Evolutionary conservation across 2,888 invertebrate species (phyloP), one percentile per base, ranked within the genome.

Genomic region (Xanthostigma xanthostigma): DNA sequence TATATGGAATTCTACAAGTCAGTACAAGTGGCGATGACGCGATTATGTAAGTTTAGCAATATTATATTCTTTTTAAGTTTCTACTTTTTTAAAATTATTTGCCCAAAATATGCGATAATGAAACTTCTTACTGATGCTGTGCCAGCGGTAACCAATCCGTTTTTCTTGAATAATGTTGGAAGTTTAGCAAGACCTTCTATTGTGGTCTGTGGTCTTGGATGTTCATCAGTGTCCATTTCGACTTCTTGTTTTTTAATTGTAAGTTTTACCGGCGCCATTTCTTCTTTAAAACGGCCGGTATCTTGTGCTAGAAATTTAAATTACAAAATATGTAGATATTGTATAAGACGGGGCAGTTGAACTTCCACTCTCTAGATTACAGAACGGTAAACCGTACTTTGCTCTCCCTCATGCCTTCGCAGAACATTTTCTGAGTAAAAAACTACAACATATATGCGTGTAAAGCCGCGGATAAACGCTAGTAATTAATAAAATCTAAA

Each of bases 81-180:
- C 12, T n/a, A 48, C 9, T 40, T 3, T 27, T 27, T 6, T 27
- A 27, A 27, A 27, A 27, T 27, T 27, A 2, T 17, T 17, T 17
- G 17, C 17, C 13, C 9, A 27, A 11, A 17, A 44, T 6, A 48
- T 41, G 11, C 27, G 36, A 2, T 34, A 34, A 14, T 27, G 6
- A 27, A 27, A 60, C n/a, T n/a, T 62, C 78, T 76, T 69, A 93
- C 92, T 3, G 95, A 95, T 44, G 96, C 93, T 54, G 84, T 82
- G 12, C 93, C 97, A 50, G 96, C 96, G 8, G 94, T 94, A 11
- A 96, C 94, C 2, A 88, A 75, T 0, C 96, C 97, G 56, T 88
- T 83, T 67, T 95, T 92, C 69, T 95, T 92, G 71, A 97, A 97
- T 13, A 96, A 78, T 0, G 93, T 74, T 0, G 85, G 79, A 48